These are phyloP conservation scores for Cheirogaleus medius DNA, from an alignment of 2,113 vertebrate genomes.

Conservation along the genomic window DNA sequence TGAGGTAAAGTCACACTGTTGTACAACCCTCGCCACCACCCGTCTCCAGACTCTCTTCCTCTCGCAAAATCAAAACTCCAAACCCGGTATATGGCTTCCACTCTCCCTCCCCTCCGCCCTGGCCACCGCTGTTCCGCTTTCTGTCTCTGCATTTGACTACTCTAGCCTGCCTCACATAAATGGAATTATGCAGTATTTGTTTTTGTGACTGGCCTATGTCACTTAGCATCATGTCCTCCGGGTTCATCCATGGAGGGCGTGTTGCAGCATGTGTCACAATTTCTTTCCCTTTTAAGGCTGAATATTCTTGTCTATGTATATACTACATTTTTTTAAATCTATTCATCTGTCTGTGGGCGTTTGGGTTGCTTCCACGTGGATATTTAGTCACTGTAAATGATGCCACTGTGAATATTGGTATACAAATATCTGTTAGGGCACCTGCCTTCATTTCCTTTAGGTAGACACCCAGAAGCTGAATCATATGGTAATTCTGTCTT, in stretches of 20 bases:
- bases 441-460: neutral
- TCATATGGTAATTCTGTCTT: neutral
- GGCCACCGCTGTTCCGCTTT: accelerated
- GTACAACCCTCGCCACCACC: accelerated
- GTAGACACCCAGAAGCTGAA: neutral
- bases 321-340: neutral
- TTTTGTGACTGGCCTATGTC: neutral
- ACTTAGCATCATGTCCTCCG: neutral
- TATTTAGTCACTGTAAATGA: neutral
- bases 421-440: neutral
- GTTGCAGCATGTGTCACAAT: too few species aligned
- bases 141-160: neutral
- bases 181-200: neutral
- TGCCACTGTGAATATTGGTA: too few species aligned
- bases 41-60: neutral
- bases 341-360: neutral
- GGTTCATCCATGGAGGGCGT: neutral
- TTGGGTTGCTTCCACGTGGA: neutral
- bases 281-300: neutral
- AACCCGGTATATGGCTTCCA: accelerated
- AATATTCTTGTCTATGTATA: neutral
- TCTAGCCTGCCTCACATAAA: neutral
- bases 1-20: accelerated
- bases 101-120: neutral
- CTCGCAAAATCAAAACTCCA: neutral